phyloP scores from a whole-genome alignment of 2,113 vertebrate genomes.

The Stigmatopora argus region DNA sequence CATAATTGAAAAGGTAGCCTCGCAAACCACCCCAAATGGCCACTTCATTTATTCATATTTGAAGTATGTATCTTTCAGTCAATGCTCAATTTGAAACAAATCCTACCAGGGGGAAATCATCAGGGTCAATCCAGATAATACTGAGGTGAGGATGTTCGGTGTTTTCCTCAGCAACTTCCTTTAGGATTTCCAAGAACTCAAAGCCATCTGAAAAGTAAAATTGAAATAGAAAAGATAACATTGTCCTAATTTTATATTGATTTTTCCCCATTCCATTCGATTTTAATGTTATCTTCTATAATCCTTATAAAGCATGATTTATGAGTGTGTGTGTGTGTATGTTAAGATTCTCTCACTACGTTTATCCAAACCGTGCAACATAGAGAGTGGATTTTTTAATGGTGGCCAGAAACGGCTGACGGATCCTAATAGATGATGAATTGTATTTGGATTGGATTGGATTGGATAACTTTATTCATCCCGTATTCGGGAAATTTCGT shows the following conservation, averaged over 20 bases:
- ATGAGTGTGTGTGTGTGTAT: no score
- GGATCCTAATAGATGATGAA: no score
- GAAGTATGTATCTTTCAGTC: neutral
- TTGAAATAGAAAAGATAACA: neutral
- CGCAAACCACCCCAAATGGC: neutral
- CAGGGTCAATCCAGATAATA: constrained; percentile 91
- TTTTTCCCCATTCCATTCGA: neutral
- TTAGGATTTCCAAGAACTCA: constrained; percentile 86
- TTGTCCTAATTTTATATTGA: neutral
- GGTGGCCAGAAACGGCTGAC: no score
- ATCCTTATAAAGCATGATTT: no score
- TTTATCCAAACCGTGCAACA: no score
- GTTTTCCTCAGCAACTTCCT: constrained; percentile 84
- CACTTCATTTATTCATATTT: neutral
- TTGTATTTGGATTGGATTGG: no score
- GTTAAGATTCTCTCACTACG: no score
- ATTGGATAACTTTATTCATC: no score
- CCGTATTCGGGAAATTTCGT: no score
- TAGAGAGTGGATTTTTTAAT: no score
- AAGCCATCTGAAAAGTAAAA: constrained; percentile 74
- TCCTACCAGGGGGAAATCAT: constrained; percentile 88
- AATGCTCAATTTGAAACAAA: neutral
- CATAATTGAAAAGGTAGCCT: neutral
- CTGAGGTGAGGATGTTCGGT: constrained; percentile 84
- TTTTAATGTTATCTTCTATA: no score